phyloP scores from a whole-genome alignment of 2,113 vertebrate species.

The Lucifuga dentata region DNA sequence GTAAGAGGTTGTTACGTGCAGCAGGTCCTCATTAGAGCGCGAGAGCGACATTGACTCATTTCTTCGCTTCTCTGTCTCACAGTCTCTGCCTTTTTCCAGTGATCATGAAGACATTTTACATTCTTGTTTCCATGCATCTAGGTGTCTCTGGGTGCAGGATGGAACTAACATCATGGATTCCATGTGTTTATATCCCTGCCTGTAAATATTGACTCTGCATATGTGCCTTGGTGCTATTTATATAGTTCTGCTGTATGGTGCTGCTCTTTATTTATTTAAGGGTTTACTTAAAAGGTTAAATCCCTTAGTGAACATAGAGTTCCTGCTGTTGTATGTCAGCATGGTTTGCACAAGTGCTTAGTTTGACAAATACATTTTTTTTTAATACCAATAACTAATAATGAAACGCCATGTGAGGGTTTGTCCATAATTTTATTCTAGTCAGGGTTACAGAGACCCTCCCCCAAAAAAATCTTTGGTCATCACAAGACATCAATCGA shows the following conservation, averaged over 20 bases:
- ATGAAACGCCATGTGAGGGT: too few species aligned
- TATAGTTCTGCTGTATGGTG: constrained; percentile 22
- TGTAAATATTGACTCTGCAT: constrained; percentile 10
- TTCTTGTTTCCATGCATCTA: neutral
- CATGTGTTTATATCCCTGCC: neutral
- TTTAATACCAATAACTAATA: neutral
- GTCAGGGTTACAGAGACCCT: too few species aligned
- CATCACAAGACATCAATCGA: neutral
- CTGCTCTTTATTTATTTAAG: constrained; percentile 62
- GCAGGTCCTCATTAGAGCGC: constrained; percentile 32
- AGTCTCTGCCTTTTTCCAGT: too few species aligned
- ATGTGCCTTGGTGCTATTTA: constrained; percentile 16
- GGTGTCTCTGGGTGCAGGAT: neutral
- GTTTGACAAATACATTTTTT: constrained; percentile 2
- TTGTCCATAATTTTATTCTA: neutral
- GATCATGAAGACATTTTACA: constrained; percentile 11
- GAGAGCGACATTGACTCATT: constrained; percentile 9
- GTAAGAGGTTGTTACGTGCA: constrained; percentile 51
- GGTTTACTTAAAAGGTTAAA: constrained; percentile 40
- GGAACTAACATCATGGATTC: neutral
- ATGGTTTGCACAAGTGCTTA: constrained; percentile 39
- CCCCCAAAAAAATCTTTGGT: neutral
- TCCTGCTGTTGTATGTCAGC: neutral
- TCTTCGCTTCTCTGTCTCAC: neutral
- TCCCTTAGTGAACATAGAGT: constrained; percentile 17